These are phyloP conservation scores for Dascyllus trimaculatus DNA, from an alignment of 2,113 vertebrate genomes.

Conservation along the genomic window DNA sequence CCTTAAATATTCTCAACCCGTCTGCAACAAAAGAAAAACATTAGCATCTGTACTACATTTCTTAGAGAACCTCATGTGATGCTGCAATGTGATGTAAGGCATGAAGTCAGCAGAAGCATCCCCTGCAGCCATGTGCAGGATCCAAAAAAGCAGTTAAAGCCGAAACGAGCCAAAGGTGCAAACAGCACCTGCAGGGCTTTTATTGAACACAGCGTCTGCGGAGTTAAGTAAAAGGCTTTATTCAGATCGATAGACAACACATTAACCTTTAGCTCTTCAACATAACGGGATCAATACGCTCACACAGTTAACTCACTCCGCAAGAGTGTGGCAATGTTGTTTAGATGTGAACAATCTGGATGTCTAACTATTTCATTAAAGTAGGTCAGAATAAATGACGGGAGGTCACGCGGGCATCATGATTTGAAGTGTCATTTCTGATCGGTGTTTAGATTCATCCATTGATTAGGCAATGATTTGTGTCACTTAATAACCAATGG, in stretches of 20 bases:
- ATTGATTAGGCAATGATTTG: slow-evolving; percentile 50
- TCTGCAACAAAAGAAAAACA: neutral
- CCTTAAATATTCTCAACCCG: neutral
- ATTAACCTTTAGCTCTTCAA: slow-evolving; percentile 83
- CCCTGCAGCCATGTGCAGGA: neutral
- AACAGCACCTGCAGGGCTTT: slow-evolving; percentile 53
- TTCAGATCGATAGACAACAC: slow-evolving; percentile 79
- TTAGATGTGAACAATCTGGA: slow-evolving; percentile 50
- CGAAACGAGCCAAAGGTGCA: slow-evolving; percentile 41
- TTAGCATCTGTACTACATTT: neutral
- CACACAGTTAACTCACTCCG: slow-evolving; percentile 63
- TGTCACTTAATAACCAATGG: slow-evolving; percentile 17
- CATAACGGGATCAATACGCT: slow-evolving; percentile 74
- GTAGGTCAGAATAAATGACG: slow-evolving; percentile 34
- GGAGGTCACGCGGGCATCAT: slow-evolving; percentile 7
- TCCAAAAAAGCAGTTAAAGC: slow-evolving; percentile 48
- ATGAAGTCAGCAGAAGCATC: slow-evolving; percentile 22
- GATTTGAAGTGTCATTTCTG: slow-evolving; percentile 27
- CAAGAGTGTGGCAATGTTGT: slow-evolving; percentile 31
- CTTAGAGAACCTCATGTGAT: neutral
- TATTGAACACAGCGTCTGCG: slow-evolving; percentile 51
- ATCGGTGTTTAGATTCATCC: slow-evolving; percentile 32
- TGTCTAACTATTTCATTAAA: slow-evolving; percentile 52
- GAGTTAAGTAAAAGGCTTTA: slow-evolving; percentile 80
- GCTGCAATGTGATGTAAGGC: slow-evolving; percentile 29